Evolutionary conservation across 2,113 vertebrate species (phyloP).

Genomic region (Corydoras maculifer): DNA sequence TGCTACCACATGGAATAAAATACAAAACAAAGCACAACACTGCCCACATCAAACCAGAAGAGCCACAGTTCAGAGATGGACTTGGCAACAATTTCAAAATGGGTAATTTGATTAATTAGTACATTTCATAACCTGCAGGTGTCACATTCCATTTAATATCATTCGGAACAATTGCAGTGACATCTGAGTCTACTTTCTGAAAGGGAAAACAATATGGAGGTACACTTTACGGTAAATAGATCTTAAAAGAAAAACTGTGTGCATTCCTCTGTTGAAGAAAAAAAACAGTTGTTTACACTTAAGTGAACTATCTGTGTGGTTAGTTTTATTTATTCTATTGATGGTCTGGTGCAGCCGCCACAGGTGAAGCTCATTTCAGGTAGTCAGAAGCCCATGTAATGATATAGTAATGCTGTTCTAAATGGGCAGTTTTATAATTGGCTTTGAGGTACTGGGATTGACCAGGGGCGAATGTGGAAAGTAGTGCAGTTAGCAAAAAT

Average conservation of each 20-base stretch:
- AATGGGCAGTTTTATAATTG: conserved; percentile 52
- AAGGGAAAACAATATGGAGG: conserved; percentile 23
- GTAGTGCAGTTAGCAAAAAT: neutral
- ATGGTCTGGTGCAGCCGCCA: conserved; percentile 34
- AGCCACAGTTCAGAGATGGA: conserved; percentile 16
- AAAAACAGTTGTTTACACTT: conserved; percentile 17
- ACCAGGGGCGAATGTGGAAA: conserved; percentile 4
- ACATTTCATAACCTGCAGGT: conserved; percentile 33
- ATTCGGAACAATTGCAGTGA: conserved; percentile 37
- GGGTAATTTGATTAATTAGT: conserved; percentile 40
- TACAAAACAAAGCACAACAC: conserved; percentile 8
- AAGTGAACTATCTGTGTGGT: conserved; percentile 35
- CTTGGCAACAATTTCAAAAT: conserved; percentile 32
- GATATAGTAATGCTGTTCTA: conserved; percentile 45
- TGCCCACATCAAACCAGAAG: conserved; percentile 6
- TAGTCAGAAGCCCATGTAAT: conserved; percentile 47
- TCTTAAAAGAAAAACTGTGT: conserved; percentile 27
- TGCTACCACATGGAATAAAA: conserved; percentile 5
- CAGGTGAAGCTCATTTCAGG: conserved; percentile 53
- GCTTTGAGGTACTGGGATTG: conserved; percentile 12
- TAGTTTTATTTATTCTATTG: conserved; percentile 49
- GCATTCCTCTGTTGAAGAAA: conserved; percentile 11
- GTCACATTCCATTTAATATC: conserved; percentile 33
- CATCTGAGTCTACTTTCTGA: conserved; percentile 27
- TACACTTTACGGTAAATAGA: neutral